A percentile compares a stretch with the other conserved stretches of the same genome.
phyloP scores from a whole-genome alignment of 2,888 invertebrate genomes.

The Nemoura dubitans region DNA sequence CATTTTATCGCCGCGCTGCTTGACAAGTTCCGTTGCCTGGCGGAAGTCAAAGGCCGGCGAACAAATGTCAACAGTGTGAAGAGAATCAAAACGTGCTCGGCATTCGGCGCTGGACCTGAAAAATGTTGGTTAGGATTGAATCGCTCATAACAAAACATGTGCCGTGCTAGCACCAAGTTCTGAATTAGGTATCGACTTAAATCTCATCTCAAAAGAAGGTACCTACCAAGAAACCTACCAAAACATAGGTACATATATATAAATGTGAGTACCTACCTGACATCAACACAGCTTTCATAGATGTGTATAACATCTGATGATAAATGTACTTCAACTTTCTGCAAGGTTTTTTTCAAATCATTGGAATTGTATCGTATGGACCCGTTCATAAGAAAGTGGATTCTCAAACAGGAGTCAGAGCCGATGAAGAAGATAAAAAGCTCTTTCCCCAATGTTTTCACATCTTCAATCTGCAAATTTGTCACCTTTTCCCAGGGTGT shows the following conservation, averaged over 20 bases:
- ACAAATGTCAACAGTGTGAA: constrained; percentile 16
- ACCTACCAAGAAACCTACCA: too few species aligned
- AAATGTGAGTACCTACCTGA: neutral
- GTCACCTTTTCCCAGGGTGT: neutral
- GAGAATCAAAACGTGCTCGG: neutral
- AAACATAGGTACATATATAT: neutral
- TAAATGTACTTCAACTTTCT: neutral
- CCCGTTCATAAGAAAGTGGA: constrained; percentile 21
- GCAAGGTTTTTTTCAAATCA: neutral
- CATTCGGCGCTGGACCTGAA: neutral
- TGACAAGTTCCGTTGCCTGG: constrained; percentile 30
- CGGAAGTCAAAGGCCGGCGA: neutral
- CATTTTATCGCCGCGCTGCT: constrained; percentile 38
- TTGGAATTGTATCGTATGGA: neutral
- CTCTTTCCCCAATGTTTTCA: constrained; percentile 17
- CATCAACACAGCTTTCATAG: constrained; percentile 21
- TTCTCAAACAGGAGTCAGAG: neutral
- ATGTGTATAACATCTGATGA: neutral
- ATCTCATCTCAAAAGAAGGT: too few species aligned
- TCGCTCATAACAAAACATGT: neutral
- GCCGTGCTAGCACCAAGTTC: too few species aligned
- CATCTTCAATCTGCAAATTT: neutral
- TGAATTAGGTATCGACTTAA: too few species aligned
- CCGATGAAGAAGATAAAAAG: neutral
- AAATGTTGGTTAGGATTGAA: neutral